Percentiles rank a stretch among this genome's conserved stretches.
phyloP scores from a whole-genome alignment of 2,888 invertebrate species.

The Euzetes globulus region DNA sequence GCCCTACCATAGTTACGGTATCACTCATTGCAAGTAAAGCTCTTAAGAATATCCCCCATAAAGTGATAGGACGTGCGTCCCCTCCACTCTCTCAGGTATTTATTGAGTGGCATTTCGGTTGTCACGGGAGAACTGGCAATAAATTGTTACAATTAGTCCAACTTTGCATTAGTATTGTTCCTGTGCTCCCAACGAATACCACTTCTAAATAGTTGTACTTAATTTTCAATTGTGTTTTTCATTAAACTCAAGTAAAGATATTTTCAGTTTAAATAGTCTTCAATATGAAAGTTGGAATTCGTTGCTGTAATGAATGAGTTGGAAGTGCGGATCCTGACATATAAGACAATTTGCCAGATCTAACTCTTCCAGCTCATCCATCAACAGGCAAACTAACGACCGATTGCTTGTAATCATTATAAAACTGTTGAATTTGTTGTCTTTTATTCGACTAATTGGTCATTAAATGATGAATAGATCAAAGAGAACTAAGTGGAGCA shows the following conservation, averaged over 20 bases:
- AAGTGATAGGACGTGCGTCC: neutral
- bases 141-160: neutral
- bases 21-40: neutral
- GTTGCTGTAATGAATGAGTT: constrained; percentile 50
- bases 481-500: constrained; percentile 56
- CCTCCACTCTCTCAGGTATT: neutral
- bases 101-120: constrained; percentile 17
- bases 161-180: neutral
- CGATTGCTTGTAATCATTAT: neutral
- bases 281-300: neutral
- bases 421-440: neutral
- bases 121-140: neutral
- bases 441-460: neutral
- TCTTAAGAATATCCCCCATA: constrained; percentile 4
- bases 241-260: neutral
- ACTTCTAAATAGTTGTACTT: neutral
- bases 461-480: constrained; percentile 2
- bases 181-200: neutral
- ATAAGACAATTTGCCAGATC: constrained; percentile 57
- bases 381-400: neutral
- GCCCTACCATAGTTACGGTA: constrained; percentile 3
- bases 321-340: constrained; percentile 62
- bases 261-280: neutral
- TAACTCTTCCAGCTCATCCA: constrained; percentile 62
- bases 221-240: neutral